These are phyloP conservation scores for Caprella mutica DNA, from an alignment of 2,888 invertebrate species.

Conservation along the genomic window DNA sequence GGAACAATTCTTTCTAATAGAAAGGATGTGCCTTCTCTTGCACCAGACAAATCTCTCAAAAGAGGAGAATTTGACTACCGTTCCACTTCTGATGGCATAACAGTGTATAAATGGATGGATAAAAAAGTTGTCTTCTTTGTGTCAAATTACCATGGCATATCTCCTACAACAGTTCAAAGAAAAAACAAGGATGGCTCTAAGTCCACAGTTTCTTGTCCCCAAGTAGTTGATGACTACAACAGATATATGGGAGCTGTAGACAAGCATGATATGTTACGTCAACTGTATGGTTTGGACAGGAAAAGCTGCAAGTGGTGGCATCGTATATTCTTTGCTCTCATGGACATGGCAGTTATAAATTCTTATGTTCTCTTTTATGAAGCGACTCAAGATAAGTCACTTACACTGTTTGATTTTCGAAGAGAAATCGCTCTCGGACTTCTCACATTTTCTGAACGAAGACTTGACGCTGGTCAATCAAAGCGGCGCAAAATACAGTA, in stretches of 20 bases:
- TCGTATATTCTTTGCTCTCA: conserved; percentile 36
- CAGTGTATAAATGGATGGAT: conserved; percentile 36
- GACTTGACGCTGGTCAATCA: no score
- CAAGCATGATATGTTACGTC: conserved; percentile 37
- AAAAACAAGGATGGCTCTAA: conserved; percentile 35
- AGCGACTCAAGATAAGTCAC: not conserved
- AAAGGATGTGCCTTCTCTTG: conserved; percentile 33
- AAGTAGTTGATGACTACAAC: conserved; percentile 36
- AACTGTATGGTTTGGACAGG: conserved; percentile 37
- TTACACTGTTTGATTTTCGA: conserved; percentile 7
- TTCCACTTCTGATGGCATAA: conserved; percentile 34
- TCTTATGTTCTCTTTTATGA: conserved; percentile 12
- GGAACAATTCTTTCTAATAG: conserved; percentile 35
- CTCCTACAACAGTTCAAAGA: conserved; percentile 26
- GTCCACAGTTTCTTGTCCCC: conserved; percentile 35
- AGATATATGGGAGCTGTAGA: conserved; percentile 38
- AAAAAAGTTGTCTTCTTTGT: conserved; percentile 36
- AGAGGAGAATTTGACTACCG: conserved; percentile 35
- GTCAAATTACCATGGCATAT: conserved; percentile 36
- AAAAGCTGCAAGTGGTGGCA: conserved; percentile 39
- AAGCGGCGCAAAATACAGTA: no score
- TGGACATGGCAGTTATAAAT: conserved; percentile 36
- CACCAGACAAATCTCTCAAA: conserved; percentile 33
- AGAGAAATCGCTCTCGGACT: conserved; percentile 13
- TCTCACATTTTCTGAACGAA: not conserved